Evolutionary conservation across 1,140 invertebrate genomes (phyloP).

Genomic region (Diuraphis noxia): DNA sequence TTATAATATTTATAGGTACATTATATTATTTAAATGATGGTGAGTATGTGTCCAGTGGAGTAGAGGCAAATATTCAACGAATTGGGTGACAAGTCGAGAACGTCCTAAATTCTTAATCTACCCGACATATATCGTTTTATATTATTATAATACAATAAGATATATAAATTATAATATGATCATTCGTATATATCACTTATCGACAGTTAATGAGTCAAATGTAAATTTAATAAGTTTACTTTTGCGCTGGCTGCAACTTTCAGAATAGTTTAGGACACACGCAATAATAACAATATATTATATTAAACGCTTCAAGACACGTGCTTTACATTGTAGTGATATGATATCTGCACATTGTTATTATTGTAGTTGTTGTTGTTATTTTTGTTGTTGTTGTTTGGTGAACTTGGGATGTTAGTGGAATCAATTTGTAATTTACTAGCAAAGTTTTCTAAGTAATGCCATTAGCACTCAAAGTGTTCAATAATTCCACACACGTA

Average conservation of each 20-base stretch:
- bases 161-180: too few relatives aligned
- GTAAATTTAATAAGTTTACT: neutral
- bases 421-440: constrained; percentile 23
- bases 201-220: neutral
- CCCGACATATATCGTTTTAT: neutral
- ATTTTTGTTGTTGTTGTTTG: neutral
- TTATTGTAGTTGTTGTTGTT: neutral
- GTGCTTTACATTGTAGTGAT: neutral
- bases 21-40: neutral
- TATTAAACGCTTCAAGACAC: neutral
- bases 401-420: neutral
- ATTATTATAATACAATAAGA: too few relatives aligned
- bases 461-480: neutral
- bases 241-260: neutral
- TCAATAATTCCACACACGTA: neutral
- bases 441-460: constrained; percentile 3
- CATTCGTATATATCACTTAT: neutral
- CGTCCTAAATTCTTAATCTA: neutral
- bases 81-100: neutral
- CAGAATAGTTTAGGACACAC: neutral
- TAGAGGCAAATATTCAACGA: neutral
- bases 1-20: neutral
- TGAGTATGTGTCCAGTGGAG: neutral
- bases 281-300: neutral
- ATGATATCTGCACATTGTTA: neutral